Evolutionary conservation across 2,888 invertebrate species (phyloP).

Genomic region (Zaprionus bogoriensis): DNA sequence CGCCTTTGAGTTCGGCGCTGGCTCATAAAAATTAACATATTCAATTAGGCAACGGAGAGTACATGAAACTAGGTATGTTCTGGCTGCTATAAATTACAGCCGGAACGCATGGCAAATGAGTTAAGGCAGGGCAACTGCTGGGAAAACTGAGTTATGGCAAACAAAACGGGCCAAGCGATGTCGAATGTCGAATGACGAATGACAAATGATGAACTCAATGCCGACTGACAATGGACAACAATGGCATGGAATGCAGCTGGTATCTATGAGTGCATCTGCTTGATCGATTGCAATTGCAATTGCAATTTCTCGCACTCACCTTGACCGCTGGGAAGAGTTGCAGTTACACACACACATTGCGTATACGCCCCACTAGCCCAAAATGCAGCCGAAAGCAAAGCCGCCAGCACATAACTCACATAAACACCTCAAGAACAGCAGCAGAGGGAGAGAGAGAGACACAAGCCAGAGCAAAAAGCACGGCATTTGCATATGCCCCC

Average conservation of each 20-base stretch:
- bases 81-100: constrained; percentile 42
- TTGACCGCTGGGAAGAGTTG: constrained; percentile 62
- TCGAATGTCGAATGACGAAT: constrained; percentile 56
- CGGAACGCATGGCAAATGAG: constrained; percentile 51
- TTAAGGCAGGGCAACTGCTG: constrained; percentile 29
- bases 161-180: constrained; percentile 29
- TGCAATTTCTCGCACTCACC: constrained; percentile 31
- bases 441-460: no score
- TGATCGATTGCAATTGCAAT: constrained; percentile 34
- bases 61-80: constrained; percentile 57
- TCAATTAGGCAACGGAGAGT: constrained; percentile 56
- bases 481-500: constrained; percentile 63
- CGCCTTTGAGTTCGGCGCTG: constrained; percentile 22
- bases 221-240: constrained; percentile 41
- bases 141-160: constrained; percentile 48
- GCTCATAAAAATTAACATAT: constrained; percentile 57
- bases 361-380: constrained; percentile 51
- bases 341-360: no score
- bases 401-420: constrained; percentile 68
- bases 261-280: not conserved
- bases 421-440: constrained; percentile 64
- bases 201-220: constrained; percentile 31
- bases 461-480: constrained; percentile 36
- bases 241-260: constrained; percentile 31
- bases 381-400: constrained; percentile 30